Base-by-base conservation (phyloP, 2,888 invertebrate species). In the Drosophila tripunctata region DNA sequence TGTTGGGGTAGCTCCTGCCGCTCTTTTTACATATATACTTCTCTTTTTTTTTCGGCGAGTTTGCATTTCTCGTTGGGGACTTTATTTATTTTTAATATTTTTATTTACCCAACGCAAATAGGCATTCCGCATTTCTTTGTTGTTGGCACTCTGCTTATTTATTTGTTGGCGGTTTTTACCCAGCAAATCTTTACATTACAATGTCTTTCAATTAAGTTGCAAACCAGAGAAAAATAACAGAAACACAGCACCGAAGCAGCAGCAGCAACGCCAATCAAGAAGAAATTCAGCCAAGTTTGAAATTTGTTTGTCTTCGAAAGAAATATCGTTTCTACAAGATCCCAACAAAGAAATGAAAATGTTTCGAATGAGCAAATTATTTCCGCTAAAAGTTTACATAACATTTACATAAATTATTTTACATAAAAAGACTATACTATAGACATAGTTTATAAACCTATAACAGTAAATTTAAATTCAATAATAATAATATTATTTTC, bases 61-160 rank as follows among this genome's bases (percentile, higher is more conserved):
- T 56, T 68, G 52, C 62, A 60, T 75, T 64, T 60, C n/a, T n/a
- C 55, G 21, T 50, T 68, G 68, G 38, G 68, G 44, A 55, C 30
- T 69, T 68, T 83, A 77, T 83, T 80, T 80, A 67, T 65, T 80
- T 77, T 77, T 68, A 77, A 77, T 81, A 84, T 78, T 84, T 81
- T 64, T 76, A 66, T 81, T 83, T 80, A 51, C 56, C 41, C 17
- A 48, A 24, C 33, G 75, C 69, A 83, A 83, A 80, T 68, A 77
- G 72, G 54, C 63, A 43, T 61, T 35, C 24, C 15, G n/a, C 15
- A 19, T 31, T 15, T 6, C 40, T 21, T 45, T 65, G 52, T 47
- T 64, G 41, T 47, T 65, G 43, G 19, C 36, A 30, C 38, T 56
- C 24, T 40, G 22, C 14, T 56, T 80, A 61, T 75, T 81, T 80